These are phyloP conservation scores for Anastatus disparis DNA, from an alignment of 1,140 invertebrate species.

Conservation along the genomic window DNA sequence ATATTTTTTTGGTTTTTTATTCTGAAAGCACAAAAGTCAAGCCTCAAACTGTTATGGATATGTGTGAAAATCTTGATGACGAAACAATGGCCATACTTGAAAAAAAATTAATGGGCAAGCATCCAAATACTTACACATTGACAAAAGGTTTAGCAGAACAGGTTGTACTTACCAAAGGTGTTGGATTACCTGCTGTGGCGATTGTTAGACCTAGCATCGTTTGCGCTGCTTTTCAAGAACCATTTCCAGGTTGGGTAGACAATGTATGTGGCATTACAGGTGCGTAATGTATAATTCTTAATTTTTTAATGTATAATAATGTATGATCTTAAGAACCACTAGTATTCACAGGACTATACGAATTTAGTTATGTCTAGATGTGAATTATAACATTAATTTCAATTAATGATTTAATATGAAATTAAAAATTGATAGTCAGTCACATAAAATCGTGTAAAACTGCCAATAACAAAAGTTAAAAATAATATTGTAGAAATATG, in stretches of 20 bases:
- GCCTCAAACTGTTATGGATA: constrained; percentile 76
- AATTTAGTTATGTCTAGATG: too few species aligned
- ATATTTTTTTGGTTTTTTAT: too few species aligned
- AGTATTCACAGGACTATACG: too few species aligned
- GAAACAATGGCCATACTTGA: constrained; percentile 74
- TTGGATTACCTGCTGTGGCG: constrained; percentile 81
- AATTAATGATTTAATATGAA: too few species aligned
- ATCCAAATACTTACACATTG: constrained; percentile 90
- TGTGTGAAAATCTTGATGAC: constrained; percentile 77
- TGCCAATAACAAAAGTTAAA: too few species aligned
- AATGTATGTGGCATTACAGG: constrained; percentile 89
- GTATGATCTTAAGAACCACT: too few species aligned
- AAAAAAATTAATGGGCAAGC: constrained; percentile 75
- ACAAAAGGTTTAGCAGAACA: constrained; percentile 88
- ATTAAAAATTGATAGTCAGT: too few species aligned
- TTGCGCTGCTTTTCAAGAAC: constrained; percentile 79
- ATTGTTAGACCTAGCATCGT: constrained; percentile 94
- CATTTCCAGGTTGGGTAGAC: constrained; percentile 93
- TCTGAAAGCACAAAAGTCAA: constrained; percentile 72
- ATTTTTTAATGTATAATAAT: too few species aligned
- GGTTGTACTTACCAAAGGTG: constrained; percentile 73
- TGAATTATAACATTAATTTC: too few species aligned
- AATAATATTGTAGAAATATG: too few species aligned
- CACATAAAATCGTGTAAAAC: too few species aligned
- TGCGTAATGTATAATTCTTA: too few species aligned